phyloP scores from a whole-genome alignment of 2,888 invertebrate species.

The Sacculina carcini region DNA sequence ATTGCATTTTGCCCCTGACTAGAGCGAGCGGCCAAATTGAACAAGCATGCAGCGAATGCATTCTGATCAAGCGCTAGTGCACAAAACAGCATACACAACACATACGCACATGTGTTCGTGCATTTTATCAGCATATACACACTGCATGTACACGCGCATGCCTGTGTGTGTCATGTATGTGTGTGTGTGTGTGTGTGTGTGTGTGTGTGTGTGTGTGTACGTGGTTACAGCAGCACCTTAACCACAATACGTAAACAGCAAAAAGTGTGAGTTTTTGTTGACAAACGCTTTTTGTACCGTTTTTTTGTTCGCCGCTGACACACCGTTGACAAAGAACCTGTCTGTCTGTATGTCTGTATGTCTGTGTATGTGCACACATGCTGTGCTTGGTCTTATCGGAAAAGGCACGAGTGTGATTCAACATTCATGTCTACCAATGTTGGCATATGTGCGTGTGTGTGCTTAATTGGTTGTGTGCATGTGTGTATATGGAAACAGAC shows the following conservation, averaged over 20 bases:
- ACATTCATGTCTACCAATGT: background rate
- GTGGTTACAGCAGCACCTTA: background rate
- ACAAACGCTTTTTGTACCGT: background rate
- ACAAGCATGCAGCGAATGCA: background rate
- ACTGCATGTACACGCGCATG: background rate
- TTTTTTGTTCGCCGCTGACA: background rate
- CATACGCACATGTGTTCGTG: background rate
- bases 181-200: background rate
- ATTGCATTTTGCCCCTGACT: background rate
- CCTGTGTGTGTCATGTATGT: background rate
- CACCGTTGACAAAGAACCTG: background rate
- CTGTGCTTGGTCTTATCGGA: background rate
- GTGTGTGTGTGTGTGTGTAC: background rate
- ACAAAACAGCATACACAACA: no score
- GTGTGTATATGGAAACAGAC: background rate
- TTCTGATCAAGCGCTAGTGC: background rate
- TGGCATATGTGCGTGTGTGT: background rate
- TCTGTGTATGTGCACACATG: background rate
- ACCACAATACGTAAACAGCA: background rate
- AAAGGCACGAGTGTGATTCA: background rate
- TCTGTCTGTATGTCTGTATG: conserved; percentile 1
- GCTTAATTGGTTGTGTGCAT: background rate
- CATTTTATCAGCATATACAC: no score
- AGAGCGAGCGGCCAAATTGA: background rate
- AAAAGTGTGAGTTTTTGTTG: background rate